Conservation (phyloP, 2,113 vertebrate species). For the Corythornis cristatus region DNA sequence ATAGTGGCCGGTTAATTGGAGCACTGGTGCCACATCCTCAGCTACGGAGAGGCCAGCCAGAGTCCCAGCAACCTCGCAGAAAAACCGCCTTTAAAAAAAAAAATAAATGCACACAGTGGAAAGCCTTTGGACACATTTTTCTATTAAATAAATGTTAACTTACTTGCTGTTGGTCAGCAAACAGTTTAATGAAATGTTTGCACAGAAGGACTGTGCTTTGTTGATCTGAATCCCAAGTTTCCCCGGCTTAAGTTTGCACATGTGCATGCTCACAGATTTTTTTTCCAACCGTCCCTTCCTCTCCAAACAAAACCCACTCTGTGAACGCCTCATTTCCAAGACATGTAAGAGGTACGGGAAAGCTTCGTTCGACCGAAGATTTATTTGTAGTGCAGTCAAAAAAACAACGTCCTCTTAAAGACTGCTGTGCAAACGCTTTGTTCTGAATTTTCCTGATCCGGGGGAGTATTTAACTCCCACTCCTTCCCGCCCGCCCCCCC, state of each 20-base stretch:
- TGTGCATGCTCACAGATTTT: neutral
- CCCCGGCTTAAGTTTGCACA: neutral
- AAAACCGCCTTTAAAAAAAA: neutral
- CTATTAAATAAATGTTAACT: neutral
- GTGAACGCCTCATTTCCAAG: neutral
- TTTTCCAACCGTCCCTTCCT: neutral
- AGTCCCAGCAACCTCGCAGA: neutral
- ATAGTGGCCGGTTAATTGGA: neutral
- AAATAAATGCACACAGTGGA: neutral
- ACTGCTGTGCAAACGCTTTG: neutral
- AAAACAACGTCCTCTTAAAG: neutral
- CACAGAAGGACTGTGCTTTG: neutral
- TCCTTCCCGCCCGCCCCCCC: rapidly evolving
- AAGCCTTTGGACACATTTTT: neutral
- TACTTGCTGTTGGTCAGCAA: neutral
- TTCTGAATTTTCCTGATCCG: neutral
- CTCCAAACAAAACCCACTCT: neutral
- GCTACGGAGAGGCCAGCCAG: neutral
- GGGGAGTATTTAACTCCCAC: neutral
- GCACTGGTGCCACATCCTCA: neutral
- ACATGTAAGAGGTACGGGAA: neutral
- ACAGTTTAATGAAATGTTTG: slow-evolving; percentile 3
- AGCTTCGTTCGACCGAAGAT: neutral
- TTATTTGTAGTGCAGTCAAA: neutral
- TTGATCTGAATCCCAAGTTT: neutral